Conservation (phyloP, 2,797 vertebrate species). For the Coilia nasus region DNA sequence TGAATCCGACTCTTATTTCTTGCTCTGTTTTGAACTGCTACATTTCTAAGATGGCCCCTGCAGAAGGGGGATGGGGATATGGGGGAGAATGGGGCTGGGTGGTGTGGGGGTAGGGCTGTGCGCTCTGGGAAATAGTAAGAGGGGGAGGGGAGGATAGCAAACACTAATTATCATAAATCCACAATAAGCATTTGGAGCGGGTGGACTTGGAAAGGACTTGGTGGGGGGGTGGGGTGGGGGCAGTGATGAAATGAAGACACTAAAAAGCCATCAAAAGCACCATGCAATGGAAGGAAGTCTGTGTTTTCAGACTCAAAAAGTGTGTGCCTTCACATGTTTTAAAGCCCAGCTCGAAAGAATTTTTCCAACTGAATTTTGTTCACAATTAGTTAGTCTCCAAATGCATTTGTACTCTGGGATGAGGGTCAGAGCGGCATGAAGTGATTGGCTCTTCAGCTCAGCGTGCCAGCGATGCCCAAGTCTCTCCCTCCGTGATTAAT, state of each 20-base stretch:
- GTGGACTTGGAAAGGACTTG: conserved; percentile 54
- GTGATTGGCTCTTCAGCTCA: conserved; percentile 62
- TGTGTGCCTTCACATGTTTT: conserved; percentile 59
- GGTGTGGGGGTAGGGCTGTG: conserved; percentile 19
- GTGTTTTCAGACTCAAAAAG: conserved; percentile 61
- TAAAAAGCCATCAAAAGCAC: conserved; percentile 8
- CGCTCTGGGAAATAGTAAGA: conserved; percentile 66
- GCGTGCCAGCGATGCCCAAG: conserved; percentile 84
- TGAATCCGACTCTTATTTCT: conserved; percentile 70
- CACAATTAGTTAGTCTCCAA: conserved; percentile 71
- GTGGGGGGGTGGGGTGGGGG: conserved; percentile 18
- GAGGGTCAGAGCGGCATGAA: conserved; percentile 59
- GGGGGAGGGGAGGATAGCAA: conserved; percentile 74
- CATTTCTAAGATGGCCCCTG: conserved; percentile 76
- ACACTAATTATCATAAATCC: conserved; percentile 84
- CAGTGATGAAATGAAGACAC: conserved; percentile 13
- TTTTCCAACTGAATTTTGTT: conserved; percentile 66
- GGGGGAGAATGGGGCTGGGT: conserved; percentile 51
- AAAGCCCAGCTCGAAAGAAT: conserved; percentile 63
- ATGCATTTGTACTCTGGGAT: conserved; percentile 66
- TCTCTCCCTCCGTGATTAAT: conserved; percentile 95
- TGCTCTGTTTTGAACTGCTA: conserved; percentile 71
- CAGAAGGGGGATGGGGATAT: conserved; percentile 35
- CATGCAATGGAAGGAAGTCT: conserved; percentile 43
- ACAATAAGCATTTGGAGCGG: conserved; percentile 75